These are phyloP conservation scores for Saiga tatarica DNA, from an alignment of 2,113 vertebrate species.

Conservation along the genomic window DNA sequence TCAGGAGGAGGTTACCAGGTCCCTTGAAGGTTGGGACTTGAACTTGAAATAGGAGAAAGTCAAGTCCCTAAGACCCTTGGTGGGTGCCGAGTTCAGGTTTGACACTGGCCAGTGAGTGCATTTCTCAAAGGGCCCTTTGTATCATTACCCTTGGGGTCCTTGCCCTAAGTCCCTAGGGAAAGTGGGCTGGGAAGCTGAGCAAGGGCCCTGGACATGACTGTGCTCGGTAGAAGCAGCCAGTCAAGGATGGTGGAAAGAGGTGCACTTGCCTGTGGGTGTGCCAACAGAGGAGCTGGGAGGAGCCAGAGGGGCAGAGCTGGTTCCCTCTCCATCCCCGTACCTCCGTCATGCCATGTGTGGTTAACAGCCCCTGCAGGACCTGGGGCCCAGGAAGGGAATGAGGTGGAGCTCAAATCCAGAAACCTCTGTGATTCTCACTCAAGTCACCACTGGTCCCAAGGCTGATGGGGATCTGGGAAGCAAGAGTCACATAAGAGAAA, in stretches of 20 bases:
- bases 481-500: background rate
- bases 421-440: background rate
- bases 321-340: background rate
- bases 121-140: background rate
- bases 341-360: background rate
- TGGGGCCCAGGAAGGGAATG: background rate
- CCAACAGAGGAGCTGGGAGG: background rate
- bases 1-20: background rate
- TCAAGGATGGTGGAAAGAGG: background rate
- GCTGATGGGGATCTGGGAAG: background rate
- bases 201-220: background rate
- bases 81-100: background rate
- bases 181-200: background rate
- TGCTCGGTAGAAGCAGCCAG: background rate
- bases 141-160: background rate
- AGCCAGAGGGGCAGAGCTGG: background rate
- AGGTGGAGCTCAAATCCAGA: background rate
- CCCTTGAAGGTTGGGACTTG: background rate
- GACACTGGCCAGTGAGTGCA: background rate
- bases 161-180: background rate
- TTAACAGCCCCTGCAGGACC: background rate
- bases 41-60: background rate
- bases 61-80: background rate
- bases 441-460: background rate
- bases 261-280: background rate